Base-by-base conservation (phyloP, 1,140 invertebrate genomes). In the Leucophenga varia region DNA sequence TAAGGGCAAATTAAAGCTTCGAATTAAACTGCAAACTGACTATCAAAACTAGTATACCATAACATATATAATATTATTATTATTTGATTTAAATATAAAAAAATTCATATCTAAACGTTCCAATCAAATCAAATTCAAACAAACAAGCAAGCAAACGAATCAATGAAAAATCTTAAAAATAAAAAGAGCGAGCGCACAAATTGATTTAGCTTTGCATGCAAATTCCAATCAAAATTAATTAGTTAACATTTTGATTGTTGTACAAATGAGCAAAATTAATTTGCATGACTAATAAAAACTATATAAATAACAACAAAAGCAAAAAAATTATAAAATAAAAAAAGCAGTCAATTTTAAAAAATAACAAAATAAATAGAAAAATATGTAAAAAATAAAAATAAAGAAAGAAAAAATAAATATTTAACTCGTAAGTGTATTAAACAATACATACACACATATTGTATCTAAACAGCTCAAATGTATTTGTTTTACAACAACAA, bases 151-250 rank as follows among this genome's bases (percentile, higher is more conserved):
- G 10, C 22, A 25, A 6, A 25, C 22, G 5, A 25, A 25, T 25
- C 5, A 25, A 25, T 25, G 10, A 25, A 25, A 25, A 6, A 25
- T 6, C 5, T 6, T 10, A 25, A 25, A 25, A 19, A 16, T 22
- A 14, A 54, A 59, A 44, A 55, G 39, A 49, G 51, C 28, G 52
- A 53, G 64, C 52, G 55, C 59, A 61, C 57, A 61, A 69, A 69
- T 69, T 65, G 59, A 69, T 68, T 68, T 68, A 54, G 55, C 63
- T 61, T 71, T 57, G 67, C 67, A 71, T 70, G 67, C 67, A 71
- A 71, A 71, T 71, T 70, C 65, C 61, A 70, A 71, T 71, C 67
- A 70, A 71, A 71, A 71, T 71, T 71, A 71, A 71, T 71, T 71
- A 71, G 67, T 67, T 63, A 71, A 71, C 67, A 71, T 70, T 71